Conservation (phyloP, 2,113 vertebrate species). For the Brevimyrus niger region DNA sequence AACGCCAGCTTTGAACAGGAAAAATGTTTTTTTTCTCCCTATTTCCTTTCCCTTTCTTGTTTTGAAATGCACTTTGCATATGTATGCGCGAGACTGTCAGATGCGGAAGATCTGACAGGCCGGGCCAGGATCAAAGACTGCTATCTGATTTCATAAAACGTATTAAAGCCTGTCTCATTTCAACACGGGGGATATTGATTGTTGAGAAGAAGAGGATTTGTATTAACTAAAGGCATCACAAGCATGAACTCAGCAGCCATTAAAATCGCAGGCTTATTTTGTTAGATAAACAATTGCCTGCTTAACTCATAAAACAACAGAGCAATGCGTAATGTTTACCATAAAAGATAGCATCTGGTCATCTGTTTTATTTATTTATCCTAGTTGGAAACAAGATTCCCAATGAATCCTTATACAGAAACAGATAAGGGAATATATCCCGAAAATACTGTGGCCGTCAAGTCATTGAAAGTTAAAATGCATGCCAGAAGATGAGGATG, state of each 20-base stretch:
- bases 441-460: slow-evolving; percentile 74
- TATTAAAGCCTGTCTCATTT: slow-evolving; percentile 60
- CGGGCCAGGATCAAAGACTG: slow-evolving; percentile 62
- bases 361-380: slow-evolving; percentile 71
- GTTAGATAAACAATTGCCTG: slow-evolving; percentile 58
- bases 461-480: slow-evolving; percentile 72
- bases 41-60: slow-evolving; percentile 35
- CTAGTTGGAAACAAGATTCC: slow-evolving; percentile 70
- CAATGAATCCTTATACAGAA: slow-evolving; percentile 76
- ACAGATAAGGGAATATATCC: slow-evolving; percentile 75
- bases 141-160: slow-evolving; percentile 63
- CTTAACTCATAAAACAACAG: slow-evolving; percentile 52
- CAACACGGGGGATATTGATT: slow-evolving; percentile 38
- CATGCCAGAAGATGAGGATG: slow-evolving; percentile 74
- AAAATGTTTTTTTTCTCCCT: slow-evolving; percentile 30
- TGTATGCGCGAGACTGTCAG: slow-evolving; percentile 58
- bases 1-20: slow-evolving; percentile 18
- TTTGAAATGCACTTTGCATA: slow-evolving; percentile 55
- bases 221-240: slow-evolving; percentile 27
- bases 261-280: slow-evolving; percentile 40
- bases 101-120: slow-evolving; percentile 57
- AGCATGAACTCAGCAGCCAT: slow-evolving; percentile 21
- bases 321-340: slow-evolving; percentile 43
- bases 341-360: slow-evolving; percentile 72
- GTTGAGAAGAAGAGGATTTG: slow-evolving; percentile 32